Conservation (phyloP, 2,113 vertebrate species). For the Sceloporus undulatus region DNA sequence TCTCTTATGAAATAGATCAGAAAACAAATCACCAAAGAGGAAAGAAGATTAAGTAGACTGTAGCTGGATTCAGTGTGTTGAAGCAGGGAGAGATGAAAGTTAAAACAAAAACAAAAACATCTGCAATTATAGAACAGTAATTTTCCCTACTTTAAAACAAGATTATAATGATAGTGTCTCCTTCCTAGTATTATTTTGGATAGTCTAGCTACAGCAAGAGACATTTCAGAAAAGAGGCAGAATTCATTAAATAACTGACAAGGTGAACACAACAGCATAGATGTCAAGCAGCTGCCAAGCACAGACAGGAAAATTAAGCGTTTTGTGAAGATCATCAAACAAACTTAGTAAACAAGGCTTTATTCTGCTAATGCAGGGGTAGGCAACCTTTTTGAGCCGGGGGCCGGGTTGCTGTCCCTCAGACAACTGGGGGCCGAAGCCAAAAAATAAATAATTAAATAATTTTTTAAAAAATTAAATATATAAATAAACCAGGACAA, state of each 20-base stretch:
- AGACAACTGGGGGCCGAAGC: too few relatives aligned
- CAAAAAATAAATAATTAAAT: too few relatives aligned
- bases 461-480: too few relatives aligned
- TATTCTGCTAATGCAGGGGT: too few relatives aligned
- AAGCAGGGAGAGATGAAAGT: background rate
- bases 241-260: background rate
- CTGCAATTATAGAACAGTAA: background rate
- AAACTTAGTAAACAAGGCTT: too few relatives aligned
- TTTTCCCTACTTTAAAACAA: background rate
- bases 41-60: constrained; percentile 17
- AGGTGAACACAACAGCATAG: background rate
- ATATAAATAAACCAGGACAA: too few relatives aligned
- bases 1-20: constrained; percentile 29
- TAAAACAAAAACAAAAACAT: background rate
- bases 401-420: too few relatives aligned
- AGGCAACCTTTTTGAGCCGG: too few relatives aligned
- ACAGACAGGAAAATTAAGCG: background rate
- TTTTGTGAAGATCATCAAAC: too few relatives aligned
- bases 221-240: background rate
- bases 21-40: background rate
- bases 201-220: background rate
- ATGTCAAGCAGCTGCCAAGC: background rate
- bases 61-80: constrained; percentile 22
- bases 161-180: background rate
- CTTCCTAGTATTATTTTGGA: background rate